A percentile compares a stretch with the other conserved stretches of the same genome.
Conservation (phyloP, 2,888 invertebrate genomes). For the Temnothorax unifasciatus region DNA sequence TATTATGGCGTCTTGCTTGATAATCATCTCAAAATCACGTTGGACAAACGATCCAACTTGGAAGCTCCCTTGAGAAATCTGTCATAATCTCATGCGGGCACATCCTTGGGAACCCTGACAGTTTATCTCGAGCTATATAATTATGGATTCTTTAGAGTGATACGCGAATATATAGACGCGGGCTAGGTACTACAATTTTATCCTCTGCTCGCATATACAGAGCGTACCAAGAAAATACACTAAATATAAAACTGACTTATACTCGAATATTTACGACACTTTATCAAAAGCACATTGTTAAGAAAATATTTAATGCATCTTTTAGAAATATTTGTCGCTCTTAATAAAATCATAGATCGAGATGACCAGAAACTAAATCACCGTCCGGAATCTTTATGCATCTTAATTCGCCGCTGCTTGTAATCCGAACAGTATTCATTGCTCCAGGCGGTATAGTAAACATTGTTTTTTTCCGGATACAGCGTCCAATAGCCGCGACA, state of each 20-base stretch:
- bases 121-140: constrained; percentile 18
- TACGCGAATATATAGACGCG: not conserved
- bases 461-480: constrained; percentile 5
- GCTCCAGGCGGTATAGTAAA: not conserved
- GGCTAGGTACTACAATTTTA: constrained; percentile 4
- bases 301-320: not conserved
- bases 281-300: not conserved
- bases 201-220: not conserved
- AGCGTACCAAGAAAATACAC: not conserved
- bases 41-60: constrained; percentile 33
- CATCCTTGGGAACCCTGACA: constrained; percentile 1
- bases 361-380: not conserved
- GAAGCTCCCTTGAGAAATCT: constrained; percentile 18
- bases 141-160: constrained; percentile 21
- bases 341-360: not conserved
- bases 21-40: constrained; percentile 7
- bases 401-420: not conserved
- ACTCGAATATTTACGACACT: not conserved
- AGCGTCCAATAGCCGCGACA: not conserved
- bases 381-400: not conserved
- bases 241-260: not conserved
- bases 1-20: constrained; percentile 9
- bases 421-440: not conserved
- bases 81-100: constrained; percentile 36
- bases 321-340: not conserved